Evolutionary conservation across 2,888 invertebrate genomes (phyloP).

Genomic region (Cepaea hortensis): DNA sequence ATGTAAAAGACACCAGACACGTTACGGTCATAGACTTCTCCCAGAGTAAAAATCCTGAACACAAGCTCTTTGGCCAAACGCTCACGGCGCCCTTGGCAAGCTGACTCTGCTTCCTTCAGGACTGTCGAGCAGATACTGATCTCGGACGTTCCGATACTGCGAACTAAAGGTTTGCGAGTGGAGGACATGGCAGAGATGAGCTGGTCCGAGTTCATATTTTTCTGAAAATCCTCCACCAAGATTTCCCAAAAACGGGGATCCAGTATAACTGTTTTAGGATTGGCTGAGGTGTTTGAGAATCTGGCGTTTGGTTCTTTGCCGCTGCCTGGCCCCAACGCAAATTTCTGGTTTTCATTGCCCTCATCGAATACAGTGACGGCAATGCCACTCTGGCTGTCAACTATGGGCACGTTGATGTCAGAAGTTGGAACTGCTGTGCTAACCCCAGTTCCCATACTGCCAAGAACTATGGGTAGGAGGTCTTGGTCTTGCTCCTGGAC

Average conservation of each 20-base stretch:
- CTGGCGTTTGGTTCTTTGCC: slow-evolving; percentile 51
- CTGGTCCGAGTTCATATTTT: slow-evolving; percentile 54
- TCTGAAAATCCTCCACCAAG: slow-evolving; percentile 55
- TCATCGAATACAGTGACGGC: slow-evolving; percentile 53
- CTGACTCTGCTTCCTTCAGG: slow-evolving; percentile 52
- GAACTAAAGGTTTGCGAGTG: slow-evolving; percentile 49
- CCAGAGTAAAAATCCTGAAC: slow-evolving; percentile 53
- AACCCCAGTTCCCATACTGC: slow-evolving; percentile 7
- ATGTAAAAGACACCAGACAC: slow-evolving; percentile 55
- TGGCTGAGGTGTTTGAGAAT: slow-evolving; percentile 50
- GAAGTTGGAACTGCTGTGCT: slow-evolving; percentile 20
- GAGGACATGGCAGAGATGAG: slow-evolving; percentile 52
- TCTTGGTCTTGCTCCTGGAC: slow-evolving; percentile 52
- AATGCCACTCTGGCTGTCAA: slow-evolving; percentile 52
- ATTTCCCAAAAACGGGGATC: slow-evolving; percentile 55
- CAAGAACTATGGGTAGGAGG: slow-evolving; percentile 40
- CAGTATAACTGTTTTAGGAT: slow-evolving; percentile 53
- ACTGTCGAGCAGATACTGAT: slow-evolving; percentile 54
- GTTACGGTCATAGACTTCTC: slow-evolving; percentile 54
- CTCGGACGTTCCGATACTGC: slow-evolving; percentile 52
- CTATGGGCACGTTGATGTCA: slow-evolving; percentile 48
- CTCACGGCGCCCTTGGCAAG: slow-evolving; percentile 53
- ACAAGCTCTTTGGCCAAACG: slow-evolving; percentile 53
- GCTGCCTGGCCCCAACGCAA: slow-evolving; percentile 52
- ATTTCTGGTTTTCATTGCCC: slow-evolving; percentile 49